These are phyloP conservation scores for Cyrtorhinus lividipennis DNA, from an alignment of 1,140 invertebrate genomes.

Conservation along the genomic window DNA sequence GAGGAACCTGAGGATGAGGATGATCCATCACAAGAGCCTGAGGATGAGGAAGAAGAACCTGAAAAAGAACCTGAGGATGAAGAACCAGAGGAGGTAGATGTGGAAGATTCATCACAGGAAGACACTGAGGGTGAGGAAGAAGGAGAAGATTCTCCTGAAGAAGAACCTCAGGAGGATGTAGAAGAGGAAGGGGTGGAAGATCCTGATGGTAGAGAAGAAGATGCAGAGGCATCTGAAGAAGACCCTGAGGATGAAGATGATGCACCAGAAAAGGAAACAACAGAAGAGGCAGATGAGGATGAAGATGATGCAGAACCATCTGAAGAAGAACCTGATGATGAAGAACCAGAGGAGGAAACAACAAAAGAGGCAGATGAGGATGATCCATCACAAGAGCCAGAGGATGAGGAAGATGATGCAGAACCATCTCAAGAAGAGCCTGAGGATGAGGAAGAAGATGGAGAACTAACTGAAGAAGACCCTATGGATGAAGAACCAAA, in stretches of 20 bases:
- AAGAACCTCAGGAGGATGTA: constrained; percentile 34
- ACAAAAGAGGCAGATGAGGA: too few species aligned
- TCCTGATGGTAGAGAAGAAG: background rate
- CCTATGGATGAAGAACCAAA: background rate
- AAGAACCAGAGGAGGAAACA: background rate
- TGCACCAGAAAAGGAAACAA: constrained; percentile 5
- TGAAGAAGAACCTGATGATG: too few species aligned
- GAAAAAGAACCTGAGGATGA: constrained; percentile 7
- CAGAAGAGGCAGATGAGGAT: constrained; percentile 2
- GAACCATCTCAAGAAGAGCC: background rate
- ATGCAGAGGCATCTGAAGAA: too few species aligned
- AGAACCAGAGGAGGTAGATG: background rate
- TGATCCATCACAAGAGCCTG: background rate
- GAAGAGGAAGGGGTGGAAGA: constrained; percentile 31
- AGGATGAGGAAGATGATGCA: background rate
- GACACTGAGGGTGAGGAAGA: background rate
- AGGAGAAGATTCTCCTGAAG: constrained; percentile 19
- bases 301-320: too few species aligned
- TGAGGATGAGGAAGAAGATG: background rate
- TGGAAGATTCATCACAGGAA: background rate
- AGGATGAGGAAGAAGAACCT: background rate
- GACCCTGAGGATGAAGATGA: background rate
- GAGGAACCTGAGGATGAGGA: background rate
- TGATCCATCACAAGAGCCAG: background rate
- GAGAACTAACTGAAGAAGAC: background rate